Conservation (phyloP, 2,797 vertebrate genomes). For the Ptychadena robeensis region DNA sequence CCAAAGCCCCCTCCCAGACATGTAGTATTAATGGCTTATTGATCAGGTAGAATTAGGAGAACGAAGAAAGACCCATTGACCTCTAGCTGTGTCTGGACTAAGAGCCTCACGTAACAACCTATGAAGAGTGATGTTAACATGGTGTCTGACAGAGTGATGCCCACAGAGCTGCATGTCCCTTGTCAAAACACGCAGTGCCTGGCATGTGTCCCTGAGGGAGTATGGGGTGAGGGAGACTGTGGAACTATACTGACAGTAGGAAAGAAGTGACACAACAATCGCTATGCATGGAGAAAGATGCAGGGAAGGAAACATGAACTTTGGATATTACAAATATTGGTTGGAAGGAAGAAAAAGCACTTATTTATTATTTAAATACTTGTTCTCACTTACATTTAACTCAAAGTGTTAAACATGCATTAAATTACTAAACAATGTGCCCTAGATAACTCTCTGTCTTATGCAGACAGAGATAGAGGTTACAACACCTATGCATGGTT, state of each 20-base stretch:
- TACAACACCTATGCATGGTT: background rate
- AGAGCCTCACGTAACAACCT: conserved; percentile 63
- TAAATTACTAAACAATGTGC: background rate
- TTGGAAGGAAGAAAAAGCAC: background rate
- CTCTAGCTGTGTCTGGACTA: conserved; percentile 66
- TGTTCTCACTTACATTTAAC: background rate
- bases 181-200: conserved; percentile 72
- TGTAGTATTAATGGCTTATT: conserved; percentile 61
- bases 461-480: background rate
- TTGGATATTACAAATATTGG: background rate
- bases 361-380: background rate
- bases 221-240: conserved; percentile 16
- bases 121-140: conserved; percentile 60
- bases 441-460: too few species aligned
- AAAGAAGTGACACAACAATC: background rate
- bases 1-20: conserved; percentile 21
- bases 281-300: background rate
- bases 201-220: conserved; percentile 55
- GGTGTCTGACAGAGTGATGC: conserved; percentile 67
- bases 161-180: conserved; percentile 65
- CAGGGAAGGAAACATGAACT: background rate
- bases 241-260: rapidly evolving
- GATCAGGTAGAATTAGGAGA: conserved; percentile 46
- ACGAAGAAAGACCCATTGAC: conserved; percentile 62
- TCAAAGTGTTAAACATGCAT: background rate